Percentiles rank a stretch among this genome's conserved stretches.
These are phyloP conservation scores for Rhogogaster chlorosoma DNA, from an alignment of 2,888 invertebrate genomes.

Conservation along the genomic window DNA sequence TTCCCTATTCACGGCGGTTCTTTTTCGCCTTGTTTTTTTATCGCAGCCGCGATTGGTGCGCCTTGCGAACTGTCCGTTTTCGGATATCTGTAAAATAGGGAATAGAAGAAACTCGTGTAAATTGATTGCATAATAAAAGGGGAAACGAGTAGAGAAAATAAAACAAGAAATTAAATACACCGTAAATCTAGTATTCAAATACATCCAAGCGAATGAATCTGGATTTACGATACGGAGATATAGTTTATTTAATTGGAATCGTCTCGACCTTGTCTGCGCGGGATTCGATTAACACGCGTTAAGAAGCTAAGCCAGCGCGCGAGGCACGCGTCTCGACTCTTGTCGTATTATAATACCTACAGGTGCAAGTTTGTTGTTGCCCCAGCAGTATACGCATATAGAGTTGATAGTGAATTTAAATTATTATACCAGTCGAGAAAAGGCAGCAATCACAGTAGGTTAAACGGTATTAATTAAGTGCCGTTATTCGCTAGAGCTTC, in stretches of 20 bases:
- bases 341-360: not conserved
- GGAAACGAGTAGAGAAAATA: no score
- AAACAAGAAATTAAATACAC: no score
- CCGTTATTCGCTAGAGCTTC: slow-evolving; percentile 21
- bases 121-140: no score
- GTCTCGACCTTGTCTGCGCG: slow-evolving; percentile 11
- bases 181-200: not conserved
- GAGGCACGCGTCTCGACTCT: not conserved
- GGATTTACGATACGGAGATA: not conserved
- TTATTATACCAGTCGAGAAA: not conserved
- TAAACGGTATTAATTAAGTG: slow-evolving; percentile 45
- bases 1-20: not conserved
- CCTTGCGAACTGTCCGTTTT: not conserved
- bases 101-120: not conserved
- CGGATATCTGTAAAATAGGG: not conserved
- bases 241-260: slow-evolving; percentile 11
- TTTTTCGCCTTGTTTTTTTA: not conserved
- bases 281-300: not conserved
- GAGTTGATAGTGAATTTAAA: slow-evolving; percentile 7
- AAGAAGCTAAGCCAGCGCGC: not conserved
- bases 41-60: not conserved
- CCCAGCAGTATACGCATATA: not conserved
- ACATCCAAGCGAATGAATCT: not conserved
- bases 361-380: not conserved
- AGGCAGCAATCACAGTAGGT: slow-evolving; percentile 24